Conservation (phyloP, 2,113 vertebrate genomes). For the Nannospalax galili region DNA sequence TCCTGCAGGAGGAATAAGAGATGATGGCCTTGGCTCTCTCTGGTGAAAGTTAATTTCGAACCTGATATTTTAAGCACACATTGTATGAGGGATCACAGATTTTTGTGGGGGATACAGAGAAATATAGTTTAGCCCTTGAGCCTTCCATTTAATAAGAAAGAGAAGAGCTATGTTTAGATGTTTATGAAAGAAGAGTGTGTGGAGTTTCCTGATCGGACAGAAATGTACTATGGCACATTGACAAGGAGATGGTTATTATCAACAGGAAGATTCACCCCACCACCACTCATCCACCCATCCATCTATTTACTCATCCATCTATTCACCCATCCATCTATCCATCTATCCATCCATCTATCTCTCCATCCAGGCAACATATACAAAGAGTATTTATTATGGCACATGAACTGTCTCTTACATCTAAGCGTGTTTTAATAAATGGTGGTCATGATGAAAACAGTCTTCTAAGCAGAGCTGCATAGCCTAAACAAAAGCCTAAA, state of each 20-base stretch:
- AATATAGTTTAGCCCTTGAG: not conserved
- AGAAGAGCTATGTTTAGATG: not conserved
- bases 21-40: not conserved
- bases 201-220: not conserved
- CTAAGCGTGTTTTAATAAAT: not conserved
- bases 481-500: not conserved
- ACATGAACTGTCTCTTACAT: not conserved
- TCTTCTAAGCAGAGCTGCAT: not conserved
- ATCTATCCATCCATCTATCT: too few species aligned
- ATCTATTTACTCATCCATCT: too few species aligned
- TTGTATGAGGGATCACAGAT: not conserved
- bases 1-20: not conserved
- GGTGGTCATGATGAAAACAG: not conserved
- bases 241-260: not conserved
- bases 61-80: not conserved
- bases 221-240: not conserved
- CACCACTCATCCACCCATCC: not conserved
- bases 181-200: constrained; percentile 12
- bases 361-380: not conserved
- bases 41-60: not conserved
- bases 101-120: constrained; percentile 1
- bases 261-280: not conserved
- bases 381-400: not conserved
- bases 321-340: too few species aligned
- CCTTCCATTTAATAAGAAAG: not conserved